A percentile compares a stretch with the other conserved stretches of the same genome.
Conservation (phyloP, 2,888 invertebrate genomes). For the Hetaerina titia region DNA sequence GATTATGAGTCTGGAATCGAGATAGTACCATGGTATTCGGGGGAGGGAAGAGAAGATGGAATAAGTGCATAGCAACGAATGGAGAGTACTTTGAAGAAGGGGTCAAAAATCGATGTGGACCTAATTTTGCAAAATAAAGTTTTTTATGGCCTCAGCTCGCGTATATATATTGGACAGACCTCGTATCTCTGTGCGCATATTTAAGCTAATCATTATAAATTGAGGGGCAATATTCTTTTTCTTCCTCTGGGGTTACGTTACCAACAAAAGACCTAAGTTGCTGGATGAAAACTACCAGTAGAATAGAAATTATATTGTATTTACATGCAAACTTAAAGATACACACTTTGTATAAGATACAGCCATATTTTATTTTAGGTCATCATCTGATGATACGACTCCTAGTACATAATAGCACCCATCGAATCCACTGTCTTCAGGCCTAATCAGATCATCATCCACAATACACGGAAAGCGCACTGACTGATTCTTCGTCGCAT, state of each 20-base stretch:
- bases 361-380: not conserved
- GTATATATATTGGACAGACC: no score
- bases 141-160: no score
- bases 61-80: no score
- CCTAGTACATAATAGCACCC: constrained; percentile 50
- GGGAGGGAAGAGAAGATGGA: no score
- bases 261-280: constrained; percentile 29
- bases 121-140: no score
- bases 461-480: constrained; percentile 37
- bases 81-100: no score
- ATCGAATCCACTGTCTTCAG: constrained; percentile 37
- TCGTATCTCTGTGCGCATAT: no score
- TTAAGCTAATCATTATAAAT: no score
- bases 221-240: not conserved
- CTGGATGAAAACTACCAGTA: constrained; percentile 30
- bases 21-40: no score
- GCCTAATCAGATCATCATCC: constrained; percentile 7
- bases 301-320: constrained; percentile 60
- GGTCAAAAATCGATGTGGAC: no score
- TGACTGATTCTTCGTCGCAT: not conserved
- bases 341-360: constrained; percentile 51
- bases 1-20: no score
- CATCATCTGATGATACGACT: constrained; percentile 61
- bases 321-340: constrained; percentile 57
- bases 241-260: constrained; percentile 13